A percentile compares a stretch with the other conserved stretches of the same genome.
phyloP scores from a whole-genome alignment of 2,888 invertebrate species.

The Sericinus montela region DNA sequence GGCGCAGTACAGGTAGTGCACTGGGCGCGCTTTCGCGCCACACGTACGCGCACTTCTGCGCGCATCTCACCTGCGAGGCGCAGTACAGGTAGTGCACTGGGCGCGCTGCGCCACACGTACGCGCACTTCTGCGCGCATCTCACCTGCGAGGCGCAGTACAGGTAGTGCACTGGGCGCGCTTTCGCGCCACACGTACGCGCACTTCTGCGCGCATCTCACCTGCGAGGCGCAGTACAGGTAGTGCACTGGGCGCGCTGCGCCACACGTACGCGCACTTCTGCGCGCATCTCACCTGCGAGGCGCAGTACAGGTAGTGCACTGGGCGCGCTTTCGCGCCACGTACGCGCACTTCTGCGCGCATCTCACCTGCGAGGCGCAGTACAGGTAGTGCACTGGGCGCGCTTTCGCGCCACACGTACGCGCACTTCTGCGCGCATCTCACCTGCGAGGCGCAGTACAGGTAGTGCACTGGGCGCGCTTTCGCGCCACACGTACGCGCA shows the following conservation, averaged over 20 bases:
- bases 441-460: slow-evolving; percentile 96
- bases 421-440: slow-evolving; percentile 96
- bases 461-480: slow-evolving; percentile 94
- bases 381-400: slow-evolving; percentile 96
- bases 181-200: slow-evolving; percentile 92
- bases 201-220: slow-evolving; percentile 96
- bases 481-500: slow-evolving; percentile 92
- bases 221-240: slow-evolving; percentile 97
- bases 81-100: slow-evolving; percentile 97
- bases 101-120: slow-evolving; percentile 91
- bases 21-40: slow-evolving; percentile 90
- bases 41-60: slow-evolving; percentile 94
- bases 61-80: slow-evolving; percentile 96
- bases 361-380: slow-evolving; percentile 94
- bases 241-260: slow-evolving; percentile 92
- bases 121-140: slow-evolving; percentile 96
- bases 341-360: slow-evolving; percentile 97
- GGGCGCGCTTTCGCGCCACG: slow-evolving; percentile 87
- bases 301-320: slow-evolving; percentile 97
- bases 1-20: slow-evolving; percentile 96
- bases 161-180: slow-evolving; percentile 95
- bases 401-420: slow-evolving; percentile 92
- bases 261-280: slow-evolving; percentile 95
- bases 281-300: slow-evolving; percentile 96
- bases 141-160: slow-evolving; percentile 94